Evolutionary conservation across 2,797 vertebrate genomes (phyloP), one percentile per base, ranked within the genome.

Genomic region (Danio tinwini): DNA sequence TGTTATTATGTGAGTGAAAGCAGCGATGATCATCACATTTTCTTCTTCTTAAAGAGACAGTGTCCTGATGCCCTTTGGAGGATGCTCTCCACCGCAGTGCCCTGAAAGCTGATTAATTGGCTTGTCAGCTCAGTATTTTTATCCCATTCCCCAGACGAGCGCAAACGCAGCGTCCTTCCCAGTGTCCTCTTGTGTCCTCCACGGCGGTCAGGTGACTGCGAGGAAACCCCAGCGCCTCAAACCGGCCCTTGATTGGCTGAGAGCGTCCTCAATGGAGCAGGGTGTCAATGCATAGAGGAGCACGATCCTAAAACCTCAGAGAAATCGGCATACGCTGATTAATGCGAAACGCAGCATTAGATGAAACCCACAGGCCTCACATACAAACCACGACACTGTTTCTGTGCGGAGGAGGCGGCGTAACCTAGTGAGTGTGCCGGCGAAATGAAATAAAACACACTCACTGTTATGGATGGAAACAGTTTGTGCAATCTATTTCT

Each of bases 81-180:
- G 82, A 86, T 86, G 81, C 81, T 81, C 82, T 65, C 44, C 56
- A 47, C 83, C 17, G 86, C 84, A 84, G 83, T 74, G 85, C 82
- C 83, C 86, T 85, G 82, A 86, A 85, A 83, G 68, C 87, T 88
- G 87, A 88, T 88, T 88, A 88, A 88, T 88, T 87, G 85, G 85
- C 86, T 84, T 89, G 88, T 87, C 87, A 88, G 85, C 72, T 81
- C 76, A 82, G 85, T 89, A 89, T 89, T 89, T 88, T 87, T 89
- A 87, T 87, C 87, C 86, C 49, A 71, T 58, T 88, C 88, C 87
- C 88, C 62, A 83, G 86, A 82, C 74, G 85, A 80, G 82, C 21
- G 75, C 81, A 64, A 70, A 80, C 80, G 80, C 74, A 19, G 67
- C 84, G 87, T 85, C 85, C 85, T 85, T 87, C 74, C 78, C 70